Conservation (phyloP, 2,113 vertebrate species). For the Cebidichthys violaceus region DNA sequence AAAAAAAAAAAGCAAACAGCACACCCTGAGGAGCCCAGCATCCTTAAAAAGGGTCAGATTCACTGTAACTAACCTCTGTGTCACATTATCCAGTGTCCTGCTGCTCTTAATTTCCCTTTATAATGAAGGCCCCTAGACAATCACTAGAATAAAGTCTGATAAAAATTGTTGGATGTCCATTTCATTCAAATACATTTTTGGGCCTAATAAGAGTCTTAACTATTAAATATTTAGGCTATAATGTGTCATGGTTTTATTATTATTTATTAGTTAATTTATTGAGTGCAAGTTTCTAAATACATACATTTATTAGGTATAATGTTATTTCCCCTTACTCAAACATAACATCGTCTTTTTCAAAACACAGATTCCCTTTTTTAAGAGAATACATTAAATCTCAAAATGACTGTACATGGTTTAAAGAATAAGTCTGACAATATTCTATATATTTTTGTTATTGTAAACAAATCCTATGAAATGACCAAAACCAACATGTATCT, state of each 20-base stretch:
- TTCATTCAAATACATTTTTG: neutral
- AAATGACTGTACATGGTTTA: neutral
- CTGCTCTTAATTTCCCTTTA: slow-evolving; percentile 9
- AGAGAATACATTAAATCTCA: neutral
- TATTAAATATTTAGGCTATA: neutral
- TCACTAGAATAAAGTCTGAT: slow-evolving; percentile 9
- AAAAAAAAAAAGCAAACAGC: slow-evolving; percentile 18
- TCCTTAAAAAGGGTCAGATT: slow-evolving; percentile 72
- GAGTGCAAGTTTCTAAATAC: neutral
- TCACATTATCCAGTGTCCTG: slow-evolving; percentile 20
- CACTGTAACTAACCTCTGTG: slow-evolving; percentile 48
- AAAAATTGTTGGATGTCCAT: neutral
- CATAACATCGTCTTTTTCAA: neutral
- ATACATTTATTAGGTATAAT: neutral
- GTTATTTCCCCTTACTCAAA: neutral
- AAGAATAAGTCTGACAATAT: neutral
- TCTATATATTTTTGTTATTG: neutral
- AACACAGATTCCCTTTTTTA: neutral
- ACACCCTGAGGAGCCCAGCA: slow-evolving; percentile 44
- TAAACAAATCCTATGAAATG: neutral
- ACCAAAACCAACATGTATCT: neutral
- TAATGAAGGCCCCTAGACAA: neutral
- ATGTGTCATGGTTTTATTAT: slow-evolving; percentile 13
- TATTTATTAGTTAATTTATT: too few species aligned
- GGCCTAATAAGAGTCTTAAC: neutral